Base-by-base conservation (phyloP, 30 jellyfish, hydroid and myxozoan species). In the Clytia hemisphaerica region DNA sequence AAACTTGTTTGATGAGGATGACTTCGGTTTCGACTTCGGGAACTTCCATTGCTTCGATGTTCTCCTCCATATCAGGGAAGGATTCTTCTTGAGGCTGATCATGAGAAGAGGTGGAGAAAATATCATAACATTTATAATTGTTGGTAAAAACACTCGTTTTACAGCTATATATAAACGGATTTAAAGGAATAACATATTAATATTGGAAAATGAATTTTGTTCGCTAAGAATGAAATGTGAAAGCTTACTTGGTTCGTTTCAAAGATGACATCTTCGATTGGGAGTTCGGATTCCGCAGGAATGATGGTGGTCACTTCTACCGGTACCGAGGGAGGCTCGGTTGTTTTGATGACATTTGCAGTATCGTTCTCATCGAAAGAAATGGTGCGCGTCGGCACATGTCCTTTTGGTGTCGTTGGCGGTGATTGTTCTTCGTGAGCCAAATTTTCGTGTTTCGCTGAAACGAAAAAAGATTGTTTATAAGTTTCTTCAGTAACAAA, bases 371-470 rank as follows among this genome's bases (percentile, higher is more conserved):
- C 81, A 12, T 69, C 37, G 27, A 69, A 69, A 18, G 71, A 45
- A 5, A 32, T 45, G 26, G 81, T 69, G 25, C 76, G 58, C 25
- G 81, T 69, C 31, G 81, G 81, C 24, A 69, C 81, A 30, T 69
- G 81, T 15, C 81, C 81, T 4, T 69, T 69, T 45, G 78, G 81
- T 69, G 30, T 16, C n/a, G n/a, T n/a, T n/a, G n/a, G n/a, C n/a
- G n/a, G n/a, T n/a, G n/a, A n/a, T n/a, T n/a, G n/a, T n/a, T n/a
- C n/a, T n/a, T n/a, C n/a, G n/a, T n/a, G n/a, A n/a, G n/a, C n/a
- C n/a, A n/a, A n/a, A n/a, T n/a, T n/a, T n/a, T n/a, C n/a, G n/a
- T n/a, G n/a, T n/a, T n/a, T n/a, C n/a, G n/a, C n/a, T n/a, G n/a
- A n/a, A n/a, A n/a, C n/a, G n/a, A n/a, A n/a, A n/a, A n/a, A n/a